These are phyloP conservation scores for Barypeithes pellucidus DNA, from an alignment of 2,888 invertebrate species.

Conservation along the genomic window DNA sequence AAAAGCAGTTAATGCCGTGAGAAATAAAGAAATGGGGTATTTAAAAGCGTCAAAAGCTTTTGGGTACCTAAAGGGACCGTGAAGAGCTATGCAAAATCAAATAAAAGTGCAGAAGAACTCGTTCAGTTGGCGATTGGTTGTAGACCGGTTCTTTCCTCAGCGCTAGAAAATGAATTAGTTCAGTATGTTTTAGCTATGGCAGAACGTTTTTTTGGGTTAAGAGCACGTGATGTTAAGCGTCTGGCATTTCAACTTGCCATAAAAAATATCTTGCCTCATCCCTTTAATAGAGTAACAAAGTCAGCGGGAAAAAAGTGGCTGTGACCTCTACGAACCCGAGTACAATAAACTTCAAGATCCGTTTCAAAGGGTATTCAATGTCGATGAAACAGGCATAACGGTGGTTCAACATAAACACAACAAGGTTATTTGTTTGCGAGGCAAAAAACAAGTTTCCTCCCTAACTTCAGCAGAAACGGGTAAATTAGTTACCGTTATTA, in stretches of 20 bases:
- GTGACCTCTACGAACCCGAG: not conserved
- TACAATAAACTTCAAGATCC: constrained; percentile 7
- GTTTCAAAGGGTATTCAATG: constrained; percentile 23
- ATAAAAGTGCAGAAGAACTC: constrained; percentile 31
- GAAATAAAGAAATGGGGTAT: constrained; percentile 32
- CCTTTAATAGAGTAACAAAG: constrained; percentile 25
- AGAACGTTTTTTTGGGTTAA: constrained; percentile 9
- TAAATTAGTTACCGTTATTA: constrained; percentile 12
- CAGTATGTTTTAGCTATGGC: constrained; percentile 24
- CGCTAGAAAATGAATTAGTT: constrained; percentile 26
- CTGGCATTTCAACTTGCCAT: constrained; percentile 20
- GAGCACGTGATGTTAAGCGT: constrained; percentile 9
- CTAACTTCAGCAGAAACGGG: too few relatives aligned
- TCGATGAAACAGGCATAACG: constrained; percentile 22
- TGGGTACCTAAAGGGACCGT: constrained; percentile 16
- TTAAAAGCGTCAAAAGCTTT: constrained; percentile 24
- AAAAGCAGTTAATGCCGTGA: constrained; percentile 5
- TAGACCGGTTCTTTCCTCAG: constrained; percentile 14
- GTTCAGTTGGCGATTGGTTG: constrained; percentile 1
- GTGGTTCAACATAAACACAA: constrained; percentile 14
- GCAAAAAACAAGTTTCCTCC: too few relatives aligned
- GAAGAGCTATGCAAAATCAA: constrained; percentile 27
- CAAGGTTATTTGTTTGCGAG: constrained; percentile 17
- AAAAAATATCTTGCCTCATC: constrained; percentile 13
- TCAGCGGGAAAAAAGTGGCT: constrained; percentile 25